A percentile compares a stretch with the other conserved stretches of the same genome.
These are phyloP conservation scores for Halichoeres trimaculatus DNA, from an alignment of 2,113 vertebrate species.

Conservation along the genomic window DNA sequence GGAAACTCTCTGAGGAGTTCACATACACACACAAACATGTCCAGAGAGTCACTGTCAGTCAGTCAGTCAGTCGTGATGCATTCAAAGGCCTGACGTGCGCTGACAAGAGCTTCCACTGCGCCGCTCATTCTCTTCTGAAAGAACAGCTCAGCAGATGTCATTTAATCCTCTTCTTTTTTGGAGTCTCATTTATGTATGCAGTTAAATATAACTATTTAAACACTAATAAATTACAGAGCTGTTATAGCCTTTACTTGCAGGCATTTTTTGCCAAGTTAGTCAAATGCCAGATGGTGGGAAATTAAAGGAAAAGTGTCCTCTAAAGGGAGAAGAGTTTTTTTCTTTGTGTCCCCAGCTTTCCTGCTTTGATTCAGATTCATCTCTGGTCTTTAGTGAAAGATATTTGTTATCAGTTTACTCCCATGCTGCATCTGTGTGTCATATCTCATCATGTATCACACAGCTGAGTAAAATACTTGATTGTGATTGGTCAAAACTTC, in stretches of 20 bases:
- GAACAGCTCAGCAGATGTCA: constrained; percentile 28
- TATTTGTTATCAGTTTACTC: no score
- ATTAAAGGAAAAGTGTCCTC: neutral
- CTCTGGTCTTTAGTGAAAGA: no score
- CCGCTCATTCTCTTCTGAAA: neutral
- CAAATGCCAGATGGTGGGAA: neutral
- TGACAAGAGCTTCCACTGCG: neutral
- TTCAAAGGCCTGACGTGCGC: constrained; percentile 43
- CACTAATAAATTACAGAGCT: neutral
- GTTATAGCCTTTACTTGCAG: neutral
- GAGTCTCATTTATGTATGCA: neutral
- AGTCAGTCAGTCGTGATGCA: constrained; percentile 52
- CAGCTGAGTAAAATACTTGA: no score
- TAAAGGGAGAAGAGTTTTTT: no score
- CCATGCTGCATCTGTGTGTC: no score
- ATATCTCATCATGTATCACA: no score
- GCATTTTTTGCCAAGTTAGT: neutral
- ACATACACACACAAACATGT: constrained; percentile 15
- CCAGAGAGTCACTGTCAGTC: constrained; percentile 43
- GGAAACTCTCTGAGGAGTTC: constrained; percentile 40
- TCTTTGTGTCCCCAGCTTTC: neutral
- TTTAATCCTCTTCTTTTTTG: neutral
- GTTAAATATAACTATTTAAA: neutral
- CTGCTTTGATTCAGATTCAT: neutral
- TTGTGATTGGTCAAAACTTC: no score